These are phyloP conservation scores for Eupristina koningsbergeri DNA, from an alignment of 1,140 invertebrate species.

Conservation along the genomic window DNA sequence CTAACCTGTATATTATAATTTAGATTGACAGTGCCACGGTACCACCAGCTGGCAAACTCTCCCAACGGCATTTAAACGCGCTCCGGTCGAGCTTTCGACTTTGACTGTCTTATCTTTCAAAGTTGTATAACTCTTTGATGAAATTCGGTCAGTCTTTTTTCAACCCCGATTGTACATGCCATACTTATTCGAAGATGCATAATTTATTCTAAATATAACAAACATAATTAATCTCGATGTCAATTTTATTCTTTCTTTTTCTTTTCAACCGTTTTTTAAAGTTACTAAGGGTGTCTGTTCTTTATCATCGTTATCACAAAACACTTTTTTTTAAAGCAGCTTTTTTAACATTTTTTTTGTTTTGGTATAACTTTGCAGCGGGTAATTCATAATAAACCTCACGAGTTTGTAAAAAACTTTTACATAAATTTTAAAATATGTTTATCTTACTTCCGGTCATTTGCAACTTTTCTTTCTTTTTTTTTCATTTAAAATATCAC, in stretches of 20 bases:
- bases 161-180: neutral
- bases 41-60: constrained; percentile 4
- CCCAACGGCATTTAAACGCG: neutral
- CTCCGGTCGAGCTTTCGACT: neutral
- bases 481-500: too few species aligned
- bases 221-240: constrained; percentile 25
- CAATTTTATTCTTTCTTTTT: neutral
- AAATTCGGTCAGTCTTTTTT: neutral
- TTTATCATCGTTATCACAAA: too few species aligned
- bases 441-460: too few species aligned
- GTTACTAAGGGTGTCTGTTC: too few species aligned
- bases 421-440: too few species aligned
- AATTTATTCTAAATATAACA: constrained; percentile 22
- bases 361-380: too few species aligned
- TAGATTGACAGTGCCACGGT: neutral
- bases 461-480: too few species aligned
- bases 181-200: neutral
- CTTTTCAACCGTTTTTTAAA: too few species aligned
- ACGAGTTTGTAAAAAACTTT: too few species aligned
- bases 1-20: neutral
- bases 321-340: too few species aligned
- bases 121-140: neutral
- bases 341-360: too few species aligned
- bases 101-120: neutral
- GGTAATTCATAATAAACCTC: too few species aligned